A percentile compares a stretch with the other conserved stretches of the same genome.
phyloP scores from a whole-genome alignment of 2,113 vertebrate species.

The Centropus unirufus region DNA sequence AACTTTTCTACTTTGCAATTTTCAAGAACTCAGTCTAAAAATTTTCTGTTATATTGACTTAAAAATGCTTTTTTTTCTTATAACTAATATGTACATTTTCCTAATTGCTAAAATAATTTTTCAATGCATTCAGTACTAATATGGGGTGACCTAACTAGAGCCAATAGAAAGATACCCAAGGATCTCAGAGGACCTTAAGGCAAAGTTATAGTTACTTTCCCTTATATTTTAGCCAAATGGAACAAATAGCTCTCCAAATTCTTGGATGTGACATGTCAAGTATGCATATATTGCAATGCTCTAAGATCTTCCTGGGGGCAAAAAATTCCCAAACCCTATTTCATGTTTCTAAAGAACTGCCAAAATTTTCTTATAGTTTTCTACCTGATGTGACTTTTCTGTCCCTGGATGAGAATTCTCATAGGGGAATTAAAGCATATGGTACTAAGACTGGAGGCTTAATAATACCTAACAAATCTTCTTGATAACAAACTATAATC shows the following conservation, averaged over 20 bases:
- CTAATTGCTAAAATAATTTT: neutral
- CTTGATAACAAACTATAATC: conserved; percentile 3
- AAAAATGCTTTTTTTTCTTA: neutral
- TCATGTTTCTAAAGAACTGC: neutral
- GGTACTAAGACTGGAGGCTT: neutral
- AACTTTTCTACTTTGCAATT: neutral
- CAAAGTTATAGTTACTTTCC: neutral
- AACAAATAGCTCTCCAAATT: neutral
- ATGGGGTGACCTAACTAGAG: neutral
- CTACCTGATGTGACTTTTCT: neutral
- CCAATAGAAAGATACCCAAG: neutral
- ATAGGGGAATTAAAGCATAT: neutral
- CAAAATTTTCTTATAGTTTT: neutral
- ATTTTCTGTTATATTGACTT: neutral
- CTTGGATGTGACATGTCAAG: neutral
- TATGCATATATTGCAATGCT: neutral
- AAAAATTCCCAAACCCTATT: neutral
- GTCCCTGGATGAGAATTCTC: neutral
- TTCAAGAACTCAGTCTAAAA: neutral
- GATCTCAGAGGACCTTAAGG: neutral
- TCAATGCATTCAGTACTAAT: neutral
- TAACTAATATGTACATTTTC: neutral
- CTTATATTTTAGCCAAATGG: neutral
- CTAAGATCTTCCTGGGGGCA: neutral
- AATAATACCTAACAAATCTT: neutral